A percentile compares a stretch with the other conserved stretches of the same genome.
Conservation (phyloP, 2,797 vertebrate genomes). For the Cichlasoma orientale region DNA sequence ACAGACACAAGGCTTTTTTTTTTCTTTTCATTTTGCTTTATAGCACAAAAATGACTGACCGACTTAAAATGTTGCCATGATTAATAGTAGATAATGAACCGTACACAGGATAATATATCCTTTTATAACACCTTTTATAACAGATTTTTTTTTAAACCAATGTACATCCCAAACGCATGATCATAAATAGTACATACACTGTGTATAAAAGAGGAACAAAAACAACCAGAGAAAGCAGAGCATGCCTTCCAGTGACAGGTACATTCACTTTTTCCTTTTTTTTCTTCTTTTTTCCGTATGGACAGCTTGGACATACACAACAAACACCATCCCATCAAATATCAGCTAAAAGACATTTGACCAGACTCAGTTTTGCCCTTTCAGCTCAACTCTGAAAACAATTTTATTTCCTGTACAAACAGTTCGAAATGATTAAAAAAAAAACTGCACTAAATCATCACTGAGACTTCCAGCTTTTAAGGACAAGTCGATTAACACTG, state of each 20-base stretch:
- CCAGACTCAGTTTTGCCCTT: constrained; percentile 30
- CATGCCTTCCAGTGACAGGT: constrained; percentile 81
- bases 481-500: constrained; percentile 35
- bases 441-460: constrained; percentile 21
- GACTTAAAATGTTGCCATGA: constrained; percentile 53
- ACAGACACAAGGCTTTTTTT: constrained; percentile 49
- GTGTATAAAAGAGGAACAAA: constrained; percentile 74
- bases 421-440: constrained; percentile 15
- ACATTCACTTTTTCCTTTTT: constrained; percentile 73
- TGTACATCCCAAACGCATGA: constrained; percentile 71
- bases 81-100: constrained; percentile 72
- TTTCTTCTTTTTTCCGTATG: constrained; percentile 20
- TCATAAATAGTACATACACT: constrained; percentile 80
- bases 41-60: constrained; percentile 60
- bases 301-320: constrained; percentile 49
- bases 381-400: constrained; percentile 27
- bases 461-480: constrained; percentile 31
- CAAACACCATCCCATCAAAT: constrained; percentile 47
- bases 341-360: constrained; percentile 40
- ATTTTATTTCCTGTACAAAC: background rate
- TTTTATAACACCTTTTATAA: constrained; percentile 75
- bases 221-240: constrained; percentile 74
- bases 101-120: constrained; percentile 83
- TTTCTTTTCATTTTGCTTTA: constrained; percentile 13
- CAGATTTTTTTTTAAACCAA: constrained; percentile 72